Evolutionary conservation across 1,140 invertebrate genomes (phyloP), one percentile per base, ranked within the genome.

Genomic region (Hycleus cichorii): DNA sequence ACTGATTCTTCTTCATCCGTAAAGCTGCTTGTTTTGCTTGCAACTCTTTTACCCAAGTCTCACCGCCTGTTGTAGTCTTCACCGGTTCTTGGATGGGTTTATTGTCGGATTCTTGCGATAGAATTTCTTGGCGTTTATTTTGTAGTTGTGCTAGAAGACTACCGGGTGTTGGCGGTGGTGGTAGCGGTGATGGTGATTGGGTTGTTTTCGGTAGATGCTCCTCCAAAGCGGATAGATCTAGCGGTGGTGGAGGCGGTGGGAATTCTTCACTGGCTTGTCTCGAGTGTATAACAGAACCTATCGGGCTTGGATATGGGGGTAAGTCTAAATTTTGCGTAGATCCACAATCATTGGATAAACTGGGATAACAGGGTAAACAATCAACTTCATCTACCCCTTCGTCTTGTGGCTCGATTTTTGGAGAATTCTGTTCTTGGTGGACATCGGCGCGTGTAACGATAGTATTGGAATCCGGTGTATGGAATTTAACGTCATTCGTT

Each of bases 191-290:
- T 32, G 32, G 32, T 32, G 32, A 32, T 4, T 4, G 32, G 42
- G 61, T 50, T 51, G 63, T 38, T 56, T 64, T 58, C 64, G 71
- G 68, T 4, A 81, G 70, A 64, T 84, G 73, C 55, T 82, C 78
- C 64, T 78, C 78, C 5, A 83, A 69, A 1, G 77, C 74, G 42
- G 78, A 80, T 64, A 86, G 74, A 57, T 89, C 86, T 44, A 89
- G 77, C 2, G 87, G 85, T 1, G 89, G 84, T 2, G 90, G 90
- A 32, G 90, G 90, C 12, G 90, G 90, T 39, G 90, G 90, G 65
- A 93, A 93, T 63, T 93, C 90, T 75, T 92, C 89, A 74, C 90
- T 92, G 0, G 87, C 81, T 73, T 93, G 90, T 54, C 89, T 78
- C 1, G 89, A 92, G 70, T 93, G 90, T 40, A 84, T 81, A 0